phyloP scores from a whole-genome alignment of 2,113 vertebrate species.

The Xenotilapia longispinis region DNA sequence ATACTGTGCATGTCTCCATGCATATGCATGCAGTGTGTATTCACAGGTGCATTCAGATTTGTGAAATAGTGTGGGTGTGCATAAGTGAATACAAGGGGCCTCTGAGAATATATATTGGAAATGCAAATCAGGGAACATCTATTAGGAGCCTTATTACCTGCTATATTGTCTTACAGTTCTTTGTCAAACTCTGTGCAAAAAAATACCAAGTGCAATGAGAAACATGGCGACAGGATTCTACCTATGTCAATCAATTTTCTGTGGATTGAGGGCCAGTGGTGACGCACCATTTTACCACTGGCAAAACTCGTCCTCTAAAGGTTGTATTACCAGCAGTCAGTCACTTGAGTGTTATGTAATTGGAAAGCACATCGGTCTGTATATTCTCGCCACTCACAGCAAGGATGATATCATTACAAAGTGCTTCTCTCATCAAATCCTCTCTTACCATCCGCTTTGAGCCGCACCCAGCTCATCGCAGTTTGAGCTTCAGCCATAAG shows the following conservation, averaged over 20 bases:
- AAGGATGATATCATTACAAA: slow-evolving; percentile 54
- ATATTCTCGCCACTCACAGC: slow-evolving; percentile 18
- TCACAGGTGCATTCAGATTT: neutral
- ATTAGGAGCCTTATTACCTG: neutral
- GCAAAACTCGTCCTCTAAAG: slow-evolving; percentile 37
- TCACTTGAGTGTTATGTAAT: slow-evolving; percentile 45
- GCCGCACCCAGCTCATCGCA: neutral
- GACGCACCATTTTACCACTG: neutral
- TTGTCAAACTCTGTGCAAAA: slow-evolving; percentile 25
- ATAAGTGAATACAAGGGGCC: neutral
- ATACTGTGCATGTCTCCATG: neutral
- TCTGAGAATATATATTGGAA: slow-evolving; percentile 25
- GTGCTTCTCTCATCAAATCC: slow-evolving; percentile 55
- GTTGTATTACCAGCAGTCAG: slow-evolving; percentile 25
- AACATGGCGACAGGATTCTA: slow-evolving; percentile 13
- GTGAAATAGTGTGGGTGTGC: slow-evolving; percentile 9
- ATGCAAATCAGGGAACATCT: slow-evolving; percentile 33
- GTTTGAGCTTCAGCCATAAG: neutral
- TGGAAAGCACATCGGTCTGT: slow-evolving; percentile 12
- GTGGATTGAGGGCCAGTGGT: slow-evolving; percentile 1
- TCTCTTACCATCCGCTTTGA: neutral
- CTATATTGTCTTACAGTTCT: neutral
- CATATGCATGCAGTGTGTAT: neutral
- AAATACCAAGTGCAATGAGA: slow-evolving; percentile 25
- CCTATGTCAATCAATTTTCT: slow-evolving; percentile 41